Evolutionary conservation across 2,113 vertebrate species (phyloP).

Genomic region (Puffinus mauretanicus): DNA sequence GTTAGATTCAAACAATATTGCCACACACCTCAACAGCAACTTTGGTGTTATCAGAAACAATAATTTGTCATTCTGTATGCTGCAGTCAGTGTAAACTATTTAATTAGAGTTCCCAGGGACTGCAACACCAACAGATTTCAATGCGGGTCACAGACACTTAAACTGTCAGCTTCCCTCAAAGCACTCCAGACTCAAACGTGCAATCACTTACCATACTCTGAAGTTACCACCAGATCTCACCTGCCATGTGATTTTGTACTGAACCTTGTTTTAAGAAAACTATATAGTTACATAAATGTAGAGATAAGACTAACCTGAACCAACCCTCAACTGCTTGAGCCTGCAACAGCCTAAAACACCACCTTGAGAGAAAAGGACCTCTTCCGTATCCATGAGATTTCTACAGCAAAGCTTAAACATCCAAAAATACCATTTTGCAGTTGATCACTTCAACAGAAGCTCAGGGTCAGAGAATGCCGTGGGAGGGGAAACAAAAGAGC

Average conservation of each 20-base stretch:
- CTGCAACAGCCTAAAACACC: not conserved
- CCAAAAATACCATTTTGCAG: conserved; percentile 9
- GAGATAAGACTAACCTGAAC: not conserved
- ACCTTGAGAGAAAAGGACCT: not conserved
- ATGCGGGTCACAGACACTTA: not conserved
- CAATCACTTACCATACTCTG: not conserved
- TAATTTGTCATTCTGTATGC: rapidly evolving
- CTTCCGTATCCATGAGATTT: not conserved
- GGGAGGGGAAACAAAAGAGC: conserved; percentile 49
- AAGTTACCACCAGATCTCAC: not conserved
- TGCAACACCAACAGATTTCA: not conserved
- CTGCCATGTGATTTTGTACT: not conserved
- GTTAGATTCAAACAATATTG: not conserved
- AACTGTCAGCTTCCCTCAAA: not conserved
- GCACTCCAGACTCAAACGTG: not conserved
- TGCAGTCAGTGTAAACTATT: not conserved
- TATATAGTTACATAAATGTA: not conserved
- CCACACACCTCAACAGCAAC: not conserved
- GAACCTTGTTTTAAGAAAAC: not conserved
- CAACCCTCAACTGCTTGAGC: not conserved
- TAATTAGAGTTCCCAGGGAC: not conserved
- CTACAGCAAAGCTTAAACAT: not conserved
- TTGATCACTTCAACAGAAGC: conserved; percentile 50
- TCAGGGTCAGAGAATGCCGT: conserved; percentile 39
- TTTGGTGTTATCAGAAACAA: not conserved